Base-by-base conservation (phyloP, 1,140 invertebrate genomes). In the Caenorhabditis briggsae region DNA sequence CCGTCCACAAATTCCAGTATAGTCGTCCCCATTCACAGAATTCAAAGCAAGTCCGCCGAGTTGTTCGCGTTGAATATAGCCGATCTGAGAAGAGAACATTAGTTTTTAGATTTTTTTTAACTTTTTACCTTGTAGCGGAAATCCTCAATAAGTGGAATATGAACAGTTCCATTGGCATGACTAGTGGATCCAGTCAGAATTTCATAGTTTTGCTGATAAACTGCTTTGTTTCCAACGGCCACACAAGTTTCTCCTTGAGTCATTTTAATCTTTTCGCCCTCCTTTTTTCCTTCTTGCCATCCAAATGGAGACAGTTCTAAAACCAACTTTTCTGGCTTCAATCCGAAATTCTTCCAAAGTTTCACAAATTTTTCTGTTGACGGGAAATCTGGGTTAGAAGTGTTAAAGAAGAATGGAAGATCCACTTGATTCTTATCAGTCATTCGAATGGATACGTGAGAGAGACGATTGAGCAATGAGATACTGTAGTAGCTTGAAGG, bases 351-450 rank as follows among this genome's bases (percentile, higher is more conserved):
- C n/a, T 78, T 78, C 70, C 70, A 78, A 12, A 78, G 11, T 5
- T 78, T 78, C 46, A 78, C 70, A 23, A 78, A 78, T 53, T 53
- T 78, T n/a, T 78, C 70, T 50, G 70, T 50, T 20, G 70, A 78
- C 5, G 70, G 70, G 70, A 50, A 78, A 7, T 20, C 3, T 9
- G 43, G 70, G 20, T 78, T 14, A 2, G 70, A 50, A 18, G 16
- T 7, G 14, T 78, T 78, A n/a, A n/a, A 16, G 46, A 78, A 78
- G 70, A 78, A 78, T 25, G 70, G 70, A 50, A 78, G 70, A 78
- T 78, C 70, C 2, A 78, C 46, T 41, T 20, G n/a, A 78, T 78
- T 8, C 9, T 78, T 78, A n/a, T 78, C 70, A 50, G 70, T 50
- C 46, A 78, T 78, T 78, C 70, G 43, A 23, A 78, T 50, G 20